Percentiles rank a stretch among this genome's conserved stretches.
Conservation (phyloP, 2,888 invertebrate species). For the Drosophila helvetica region DNA sequence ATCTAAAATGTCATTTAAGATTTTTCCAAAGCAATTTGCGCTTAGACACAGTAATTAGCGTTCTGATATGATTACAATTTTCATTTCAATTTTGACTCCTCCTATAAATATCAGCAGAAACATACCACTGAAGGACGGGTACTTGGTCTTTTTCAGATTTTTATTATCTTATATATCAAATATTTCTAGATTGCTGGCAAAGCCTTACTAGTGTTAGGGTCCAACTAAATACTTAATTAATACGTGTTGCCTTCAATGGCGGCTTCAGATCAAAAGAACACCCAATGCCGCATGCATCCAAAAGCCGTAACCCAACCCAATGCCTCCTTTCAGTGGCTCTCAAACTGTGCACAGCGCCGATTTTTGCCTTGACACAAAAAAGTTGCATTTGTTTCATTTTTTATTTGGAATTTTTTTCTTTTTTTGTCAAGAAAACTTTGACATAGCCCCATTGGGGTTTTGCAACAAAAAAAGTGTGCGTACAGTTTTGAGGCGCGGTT, state of each 20-base stretch:
- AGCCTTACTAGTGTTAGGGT: constrained; percentile 12
- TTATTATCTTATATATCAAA: background rate
- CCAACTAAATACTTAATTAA: constrained; percentile 48
- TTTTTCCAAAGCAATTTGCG: constrained; percentile 28
- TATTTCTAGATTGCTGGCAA: background rate
- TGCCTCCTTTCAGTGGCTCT: constrained; percentile 59
- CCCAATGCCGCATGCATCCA: constrained; percentile 34
- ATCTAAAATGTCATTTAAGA: constrained; percentile 40
- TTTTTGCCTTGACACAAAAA: constrained; percentile 67
- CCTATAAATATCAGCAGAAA: background rate
- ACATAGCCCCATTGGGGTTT: constrained; percentile 43
- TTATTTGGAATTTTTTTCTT: constrained; percentile 31
- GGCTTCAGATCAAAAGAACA: constrained; percentile 66
- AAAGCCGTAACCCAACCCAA: constrained; percentile 33
- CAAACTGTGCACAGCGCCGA: constrained; percentile 74
- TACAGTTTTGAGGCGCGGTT: constrained; percentile 31
- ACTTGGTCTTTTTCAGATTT: too few species aligned
- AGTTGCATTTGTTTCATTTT: constrained; percentile 46
- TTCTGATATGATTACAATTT: constrained; percentile 7
- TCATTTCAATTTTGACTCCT: background rate
- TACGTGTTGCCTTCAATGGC: constrained; percentile 42
- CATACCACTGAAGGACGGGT: too few species aligned
- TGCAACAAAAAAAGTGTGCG: constrained; percentile 33
- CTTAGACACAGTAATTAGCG: constrained; percentile 14
- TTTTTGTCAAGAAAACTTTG: constrained; percentile 56